Conservation (phyloP, 1,140 invertebrate species). For the Drosophila tropicalis region DNA sequence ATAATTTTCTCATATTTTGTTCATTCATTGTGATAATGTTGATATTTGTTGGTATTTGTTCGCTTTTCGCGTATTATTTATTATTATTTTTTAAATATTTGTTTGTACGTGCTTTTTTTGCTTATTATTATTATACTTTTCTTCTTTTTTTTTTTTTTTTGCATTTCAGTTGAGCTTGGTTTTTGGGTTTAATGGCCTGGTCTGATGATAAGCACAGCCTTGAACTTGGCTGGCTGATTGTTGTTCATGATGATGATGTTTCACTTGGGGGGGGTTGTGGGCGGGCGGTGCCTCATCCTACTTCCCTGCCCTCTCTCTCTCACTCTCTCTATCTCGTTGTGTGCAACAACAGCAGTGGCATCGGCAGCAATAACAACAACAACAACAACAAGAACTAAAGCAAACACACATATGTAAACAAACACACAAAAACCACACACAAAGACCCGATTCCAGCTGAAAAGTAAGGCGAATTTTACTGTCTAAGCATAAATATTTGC, state of each 20-base stretch:
- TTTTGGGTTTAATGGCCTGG: constrained; percentile 57
- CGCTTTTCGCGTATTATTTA: constrained; percentile 19
- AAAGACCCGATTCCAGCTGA: constrained; percentile 52
- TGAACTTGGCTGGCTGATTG: constrained; percentile 56
- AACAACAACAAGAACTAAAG: constrained; percentile 24
- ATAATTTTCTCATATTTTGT: too few relatives aligned
- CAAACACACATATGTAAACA: constrained; percentile 64
- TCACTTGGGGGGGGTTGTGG: neutral
- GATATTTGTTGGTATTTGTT: constrained; percentile 11
- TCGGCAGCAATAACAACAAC: constrained; percentile 14
- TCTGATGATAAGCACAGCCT: constrained; percentile 69
- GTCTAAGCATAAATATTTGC: constrained; percentile 56
- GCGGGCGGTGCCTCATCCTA: neutral
- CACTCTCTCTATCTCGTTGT: constrained; percentile 10
- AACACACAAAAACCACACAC: constrained; percentile 32
- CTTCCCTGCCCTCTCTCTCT: constrained; percentile 6
- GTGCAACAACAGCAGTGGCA: constrained; percentile 30
- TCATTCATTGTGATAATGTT: neutral
- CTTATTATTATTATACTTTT: constrained; percentile 35
- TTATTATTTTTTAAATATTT: constrained; percentile 22
- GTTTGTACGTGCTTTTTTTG: constrained; percentile 36
- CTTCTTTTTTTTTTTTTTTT: neutral
- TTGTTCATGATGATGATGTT: neutral
- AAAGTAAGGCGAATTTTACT: constrained; percentile 23
- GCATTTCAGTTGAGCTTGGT: constrained; percentile 14